Evolutionary conservation across 2,888 invertebrate species (phyloP), one percentile per base, ranked within the genome.

Genomic region (Nomada goodeniana): DNA sequence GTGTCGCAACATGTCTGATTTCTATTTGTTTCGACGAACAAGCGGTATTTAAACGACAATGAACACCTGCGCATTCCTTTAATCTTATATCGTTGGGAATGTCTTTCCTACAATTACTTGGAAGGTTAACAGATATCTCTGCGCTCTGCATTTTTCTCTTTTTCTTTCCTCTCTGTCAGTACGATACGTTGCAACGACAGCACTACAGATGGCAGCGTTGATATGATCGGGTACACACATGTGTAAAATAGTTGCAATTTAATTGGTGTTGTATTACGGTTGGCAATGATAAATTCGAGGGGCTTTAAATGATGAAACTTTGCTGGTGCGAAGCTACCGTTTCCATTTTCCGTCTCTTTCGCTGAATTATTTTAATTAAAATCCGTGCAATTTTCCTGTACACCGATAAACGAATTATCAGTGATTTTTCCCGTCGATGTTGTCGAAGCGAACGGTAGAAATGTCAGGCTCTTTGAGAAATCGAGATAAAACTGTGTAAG

Each of bases 91-190:
- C 50, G 47, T 36, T 50, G 26, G 36, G 15, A 52, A 63, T 57
- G 44, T 26, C 47, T 70, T 29, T 69, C n/a, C 55, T 52, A 64
- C 82, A 76, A 81, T 82, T 82, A 82, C 76, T 29, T n/a, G 52
- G 69, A 82, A 81, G 76, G 82, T 81, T 76, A 82, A 76, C 76
- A 82, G 76, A 82, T 83, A 82, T 83, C 70, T 36, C 50, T 44
- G 23, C 0, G 50, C 53, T 23, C 52, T 42, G 50, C 57, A 47
- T 36, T 13, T 29, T 20, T 7, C 67, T 47, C 75, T 61, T 76
- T 73, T 76, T 70, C 61, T 64, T 74, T 55, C 63, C 74, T 63
- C 59, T 57, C 60, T 72, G 76, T 65, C 70, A 44, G 68, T 71
- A 29, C 74, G 70, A 76, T 80, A 63, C 82, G 42, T 65, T 47